Percentiles rank a stretch among this genome's conserved stretches.
Evolutionary conservation across 37 sponge, comb jelly and placozoan species (phyloP).

Genomic region (Cladorhizidae sp.): DNA sequence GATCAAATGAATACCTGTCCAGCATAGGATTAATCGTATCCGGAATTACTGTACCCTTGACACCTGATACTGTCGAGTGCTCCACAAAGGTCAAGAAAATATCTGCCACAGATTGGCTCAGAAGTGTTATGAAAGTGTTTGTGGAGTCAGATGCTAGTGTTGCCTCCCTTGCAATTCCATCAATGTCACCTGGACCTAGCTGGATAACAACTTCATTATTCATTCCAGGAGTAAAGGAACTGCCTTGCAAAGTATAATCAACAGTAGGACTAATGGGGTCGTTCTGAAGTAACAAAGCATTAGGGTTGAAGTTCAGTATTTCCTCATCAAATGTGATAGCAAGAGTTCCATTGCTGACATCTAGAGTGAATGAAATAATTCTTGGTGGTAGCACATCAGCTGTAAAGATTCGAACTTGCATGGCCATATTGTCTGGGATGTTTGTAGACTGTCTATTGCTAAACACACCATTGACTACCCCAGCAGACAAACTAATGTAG

Average conservation of each 20-base stretch:
- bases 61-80: conserved; percentile 5
- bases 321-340: conserved; percentile 83
- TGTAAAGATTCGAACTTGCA: conserved; percentile 60
- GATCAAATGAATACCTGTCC: conserved; percentile 59
- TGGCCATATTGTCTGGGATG: conserved; percentile 47
- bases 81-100: conserved; percentile 39
- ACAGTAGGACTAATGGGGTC: conserved; percentile 18
- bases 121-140: conserved; percentile 56
- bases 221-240: conserved; percentile 17
- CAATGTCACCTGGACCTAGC: conserved; percentile 58
- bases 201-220: conserved; percentile 48
- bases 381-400: conserved; percentile 68
- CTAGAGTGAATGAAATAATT: conserved; percentile 50
- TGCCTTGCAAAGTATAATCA: conserved; percentile 49
- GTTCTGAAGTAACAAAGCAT: conserved; percentile 52
- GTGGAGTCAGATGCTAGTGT: conserved; percentile 36
- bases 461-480: conserved; percentile 41
- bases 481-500: conserved; percentile 53
- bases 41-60: conserved; percentile 35
- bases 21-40: conserved; percentile 70
- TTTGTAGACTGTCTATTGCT: conserved; percentile 30
- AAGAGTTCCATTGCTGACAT: conserved; percentile 59
- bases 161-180: conserved; percentile 50
- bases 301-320: conserved; percentile 25
- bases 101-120: conserved; percentile 61